Conservation (phyloP, 2,888 invertebrate genomes). For the Sphinx pinastri region DNA sequence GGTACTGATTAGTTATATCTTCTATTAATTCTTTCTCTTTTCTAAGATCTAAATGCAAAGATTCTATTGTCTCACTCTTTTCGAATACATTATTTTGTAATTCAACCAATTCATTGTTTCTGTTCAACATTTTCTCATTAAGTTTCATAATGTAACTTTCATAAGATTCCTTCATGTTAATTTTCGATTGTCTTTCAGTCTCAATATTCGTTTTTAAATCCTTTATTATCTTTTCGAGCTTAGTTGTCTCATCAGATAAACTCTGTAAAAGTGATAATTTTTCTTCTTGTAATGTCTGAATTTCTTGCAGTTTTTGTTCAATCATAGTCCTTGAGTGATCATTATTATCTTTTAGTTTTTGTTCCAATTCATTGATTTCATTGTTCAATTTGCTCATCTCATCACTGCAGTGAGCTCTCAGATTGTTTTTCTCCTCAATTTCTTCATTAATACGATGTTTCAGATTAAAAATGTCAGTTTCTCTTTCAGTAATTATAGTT, state of each 20-base stretch:
- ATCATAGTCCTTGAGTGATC: slow-evolving; percentile 55
- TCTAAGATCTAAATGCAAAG: slow-evolving; percentile 56
- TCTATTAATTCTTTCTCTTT: slow-evolving; percentile 57
- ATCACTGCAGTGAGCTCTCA: slow-evolving; percentile 57
- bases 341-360: slow-evolving; percentile 58
- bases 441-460: slow-evolving; percentile 71
- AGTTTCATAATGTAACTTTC: slow-evolving; percentile 68
- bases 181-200: slow-evolving; percentile 58
- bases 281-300: slow-evolving; percentile 69
- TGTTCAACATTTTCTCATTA: slow-evolving; percentile 70
- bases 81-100: slow-evolving; percentile 66
- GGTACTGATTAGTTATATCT: slow-evolving; percentile 52
- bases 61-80: slow-evolving; percentile 67
- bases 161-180: slow-evolving; percentile 63
- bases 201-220: slow-evolving; percentile 59
- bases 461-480: slow-evolving; percentile 60
- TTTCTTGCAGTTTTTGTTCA: slow-evolving; percentile 64
- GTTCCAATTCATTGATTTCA: slow-evolving; percentile 68
- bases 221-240: slow-evolving; percentile 58
- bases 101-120: slow-evolving; percentile 73
- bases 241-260: slow-evolving; percentile 63
- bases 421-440: slow-evolving; percentile 61
- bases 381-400: slow-evolving; percentile 66
- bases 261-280: slow-evolving; percentile 65
- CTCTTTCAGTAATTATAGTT: slow-evolving; percentile 56